Evolutionary conservation across 53 echinoderm and acorn worm species (phyloP).

Genomic region (Crossaster papposus): DNA sequence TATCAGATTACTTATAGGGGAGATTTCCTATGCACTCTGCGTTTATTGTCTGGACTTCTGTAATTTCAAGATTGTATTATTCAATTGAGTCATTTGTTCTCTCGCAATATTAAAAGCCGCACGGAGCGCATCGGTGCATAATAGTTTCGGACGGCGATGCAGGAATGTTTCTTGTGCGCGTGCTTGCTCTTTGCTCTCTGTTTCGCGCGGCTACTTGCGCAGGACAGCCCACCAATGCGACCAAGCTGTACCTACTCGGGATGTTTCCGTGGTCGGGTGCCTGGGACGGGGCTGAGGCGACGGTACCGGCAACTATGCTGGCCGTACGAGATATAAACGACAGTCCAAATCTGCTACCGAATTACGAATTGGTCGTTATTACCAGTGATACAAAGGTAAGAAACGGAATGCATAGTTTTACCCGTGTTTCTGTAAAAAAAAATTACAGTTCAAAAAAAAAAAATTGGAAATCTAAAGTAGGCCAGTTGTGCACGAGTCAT

Average conservation of each 20-base stretch:
- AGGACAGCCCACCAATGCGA: slow-evolving; percentile 10
- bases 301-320: slow-evolving; percentile 68
- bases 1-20: too few relatives aligned
- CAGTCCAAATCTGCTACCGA: slow-evolving; percentile 54
- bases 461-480: too few relatives aligned
- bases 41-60: too few relatives aligned
- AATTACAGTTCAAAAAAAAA: too few relatives aligned
- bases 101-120: too few relatives aligned
- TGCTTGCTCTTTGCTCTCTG: background rate
- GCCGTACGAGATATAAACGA: slow-evolving; percentile 75
- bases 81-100: too few relatives aligned
- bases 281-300: slow-evolving; percentile 87
- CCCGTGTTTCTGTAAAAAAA: too few relatives aligned
- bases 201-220: background rate
- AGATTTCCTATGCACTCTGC: too few relatives aligned
- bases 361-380: slow-evolving; percentile 66
- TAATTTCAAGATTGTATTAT: too few relatives aligned
- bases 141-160: background rate
- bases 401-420: too few relatives aligned
- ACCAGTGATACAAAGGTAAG: slow-evolving; percentile 77
- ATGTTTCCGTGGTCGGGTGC: slow-evolving; percentile 76
- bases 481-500: too few relatives aligned
- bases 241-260: slow-evolving; percentile 71
- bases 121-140: too few relatives aligned
- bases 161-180: background rate